Conservation (phyloP, 1,140 invertebrate species). For the Drosophila saltans region DNA sequence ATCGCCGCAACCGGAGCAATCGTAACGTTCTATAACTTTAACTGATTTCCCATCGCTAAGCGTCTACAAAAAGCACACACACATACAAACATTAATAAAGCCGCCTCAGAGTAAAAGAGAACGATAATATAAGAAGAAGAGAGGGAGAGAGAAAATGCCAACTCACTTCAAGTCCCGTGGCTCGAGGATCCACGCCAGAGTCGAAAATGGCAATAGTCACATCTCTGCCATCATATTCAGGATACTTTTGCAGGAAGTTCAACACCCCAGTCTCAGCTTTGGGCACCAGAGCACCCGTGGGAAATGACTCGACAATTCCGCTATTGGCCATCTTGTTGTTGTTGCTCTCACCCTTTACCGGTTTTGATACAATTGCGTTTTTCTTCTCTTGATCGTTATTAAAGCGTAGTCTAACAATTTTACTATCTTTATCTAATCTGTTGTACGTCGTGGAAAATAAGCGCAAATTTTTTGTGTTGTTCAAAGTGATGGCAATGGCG, state of each 20-base stretch:
- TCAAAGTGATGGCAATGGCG: background rate
- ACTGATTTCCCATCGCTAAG: conserved; percentile 88
- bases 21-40: conserved; percentile 97
- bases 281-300: conserved; percentile 92
- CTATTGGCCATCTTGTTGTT: conserved; percentile 71
- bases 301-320: conserved; percentile 89
- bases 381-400: conserved; percentile 26
- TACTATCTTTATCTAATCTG: conserved; percentile 13
- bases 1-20: conserved; percentile 97
- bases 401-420: conserved; percentile 28
- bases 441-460: background rate
- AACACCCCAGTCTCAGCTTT: conserved; percentile 97
- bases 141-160: conserved; percentile 14
- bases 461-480: background rate
- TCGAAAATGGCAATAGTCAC: conserved; percentile 97
- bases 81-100: conserved; percentile 12
- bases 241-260: conserved; percentile 95
- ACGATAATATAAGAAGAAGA: background rate
- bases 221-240: conserved; percentile 95
- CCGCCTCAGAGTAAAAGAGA: background rate
- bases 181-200: conserved; percentile 98
- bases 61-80: conserved; percentile 85
- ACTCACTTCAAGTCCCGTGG: conserved; percentile 95
- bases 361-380: conserved; percentile 15
- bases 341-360: conserved; percentile 17